Percentiles rank a stretch among this genome's conserved stretches.
phyloP scores from a whole-genome alignment of 2,113 vertebrate species.

The Hypomesus transpacificus region DNA sequence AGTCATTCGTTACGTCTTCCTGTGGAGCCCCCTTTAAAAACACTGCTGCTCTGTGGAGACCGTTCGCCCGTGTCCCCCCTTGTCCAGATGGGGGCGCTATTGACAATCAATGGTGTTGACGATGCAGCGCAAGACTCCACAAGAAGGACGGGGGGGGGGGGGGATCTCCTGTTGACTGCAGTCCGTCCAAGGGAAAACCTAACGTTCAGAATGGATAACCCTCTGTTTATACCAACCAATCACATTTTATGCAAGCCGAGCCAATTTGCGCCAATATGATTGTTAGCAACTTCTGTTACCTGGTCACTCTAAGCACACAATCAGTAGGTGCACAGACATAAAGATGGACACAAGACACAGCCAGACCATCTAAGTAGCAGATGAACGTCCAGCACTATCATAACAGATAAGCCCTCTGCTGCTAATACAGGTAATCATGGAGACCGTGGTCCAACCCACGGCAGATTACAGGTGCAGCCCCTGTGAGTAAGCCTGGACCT shows the following conservation, averaged over 20 bases:
- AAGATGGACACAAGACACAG: constrained; percentile 22
- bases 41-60: neutral
- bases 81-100: constrained; percentile 55
- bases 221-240: neutral
- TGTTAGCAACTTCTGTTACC: too few species aligned
- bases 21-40: neutral
- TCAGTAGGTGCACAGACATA: constrained; percentile 49
- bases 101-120: constrained; percentile 22
- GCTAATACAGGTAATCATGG: constrained; percentile 15
- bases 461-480: neutral
- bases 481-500: neutral
- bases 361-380: constrained; percentile 4
- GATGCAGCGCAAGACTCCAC: constrained; percentile 7
- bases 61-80: too few species aligned
- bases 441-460: neutral
- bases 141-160: constrained; percentile 22
- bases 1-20: too few species aligned
- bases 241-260: neutral
- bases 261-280: too few species aligned
- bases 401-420: constrained; percentile 4
- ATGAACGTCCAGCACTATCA: constrained; percentile 22
- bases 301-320: constrained; percentile 25
- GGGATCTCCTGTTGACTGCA: constrained; percentile 41
- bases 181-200: constrained; percentile 14
- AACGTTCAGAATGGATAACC: neutral